Base-by-base conservation (phyloP, 2,888 invertebrate species). In the Coenonympha arcania region DNA sequence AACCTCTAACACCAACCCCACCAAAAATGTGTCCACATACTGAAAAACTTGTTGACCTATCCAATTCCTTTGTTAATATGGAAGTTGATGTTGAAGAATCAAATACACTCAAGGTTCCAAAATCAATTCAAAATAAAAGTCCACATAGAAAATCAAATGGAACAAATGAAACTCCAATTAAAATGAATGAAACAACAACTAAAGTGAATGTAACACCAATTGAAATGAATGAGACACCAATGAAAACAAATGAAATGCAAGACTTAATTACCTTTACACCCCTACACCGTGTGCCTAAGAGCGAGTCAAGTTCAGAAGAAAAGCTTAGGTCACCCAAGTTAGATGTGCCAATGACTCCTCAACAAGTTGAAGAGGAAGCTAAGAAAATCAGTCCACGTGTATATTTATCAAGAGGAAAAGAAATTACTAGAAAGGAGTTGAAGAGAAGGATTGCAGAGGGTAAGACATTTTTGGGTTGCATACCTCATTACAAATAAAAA, bases 371-470 rank as follows among this genome's bases (percentile, higher is more conserved):
- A 0, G 69, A 71, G 4, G 68, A 69, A 43, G 63, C 62, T 1
- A 68, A 64, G 28, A 83, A 76, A 45, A 72, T 86, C 0, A 89
- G 89, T 54, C 65, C 65, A 2, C 89, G 84, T 65, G 86, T 91
- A 0, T 90, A 89, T 0, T 62, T 87, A 45, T 89, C 89, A 0
- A 71, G 90, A 16, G 91, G 90, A 0, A 91, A 91, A 59, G 79
- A 73, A 1, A 89, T 87, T 58, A 88, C 88, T 0, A 75, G 89
- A 24, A 87, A 77, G 39, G 91, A 91, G 61, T 87, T 77, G 84
- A 78, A 72, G 43, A 66, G 73, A 57, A 87, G 84, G 60, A 56
- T 80, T n/a, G 59, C 69, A 37, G 80, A 81, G 61, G 87, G 86
- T 86, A 66, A 53, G 48, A n/a, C n/a, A n/a, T n/a, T n/a, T n/a